Percentiles rank a stretch among this genome's conserved stretches.
Evolutionary conservation across 1,140 invertebrate genomes (phyloP).

Genomic region (Aradophagus sp.): DNA sequence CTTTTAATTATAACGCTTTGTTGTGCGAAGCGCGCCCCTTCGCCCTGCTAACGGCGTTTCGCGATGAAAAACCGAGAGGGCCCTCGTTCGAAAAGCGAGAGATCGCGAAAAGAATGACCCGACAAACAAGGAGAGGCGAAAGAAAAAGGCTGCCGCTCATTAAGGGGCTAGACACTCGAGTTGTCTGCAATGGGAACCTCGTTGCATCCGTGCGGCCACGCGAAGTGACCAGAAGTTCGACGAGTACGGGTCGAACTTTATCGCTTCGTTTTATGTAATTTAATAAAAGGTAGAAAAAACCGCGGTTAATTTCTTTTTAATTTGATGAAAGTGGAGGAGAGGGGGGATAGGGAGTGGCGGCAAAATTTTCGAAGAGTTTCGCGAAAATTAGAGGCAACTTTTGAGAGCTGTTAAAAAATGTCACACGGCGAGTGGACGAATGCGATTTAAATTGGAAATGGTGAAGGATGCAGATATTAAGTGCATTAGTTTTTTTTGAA

Average conservation of each 20-base stretch:
- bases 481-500: too few relatives aligned
- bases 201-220: conserved; percentile 21
- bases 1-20: conserved; percentile 41
- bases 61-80: conserved; percentile 10
- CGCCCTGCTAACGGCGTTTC: conserved; percentile 12
- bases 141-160: conserved; percentile 48
- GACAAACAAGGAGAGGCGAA: conserved; percentile 28
- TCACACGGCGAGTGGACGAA: too few relatives aligned
- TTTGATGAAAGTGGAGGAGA: conserved; percentile 7
- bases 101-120: conserved; percentile 39
- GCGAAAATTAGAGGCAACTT: conserved; percentile 1
- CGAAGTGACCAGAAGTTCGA: conserved; percentile 50
- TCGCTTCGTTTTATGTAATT: conserved; percentile 21
- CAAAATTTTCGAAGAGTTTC: background rate
- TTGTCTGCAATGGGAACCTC: conserved; percentile 28
- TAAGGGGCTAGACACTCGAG: conserved; percentile 42
- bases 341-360: background rate
- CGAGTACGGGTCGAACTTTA: conserved; percentile 40
- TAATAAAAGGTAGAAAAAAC: conserved; percentile 23
- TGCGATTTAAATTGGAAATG: too few relatives aligned
- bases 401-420: background rate
- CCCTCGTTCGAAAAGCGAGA: conserved; percentile 30
- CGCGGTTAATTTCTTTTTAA: conserved; percentile 28
- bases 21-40: conserved; percentile 10
- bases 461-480: too few relatives aligned